Percentiles rank a stretch among this genome's conserved stretches.
Evolutionary conservation across 2,113 vertebrate species (phyloP).

Genomic region (Oceanites oceanicus): DNA sequence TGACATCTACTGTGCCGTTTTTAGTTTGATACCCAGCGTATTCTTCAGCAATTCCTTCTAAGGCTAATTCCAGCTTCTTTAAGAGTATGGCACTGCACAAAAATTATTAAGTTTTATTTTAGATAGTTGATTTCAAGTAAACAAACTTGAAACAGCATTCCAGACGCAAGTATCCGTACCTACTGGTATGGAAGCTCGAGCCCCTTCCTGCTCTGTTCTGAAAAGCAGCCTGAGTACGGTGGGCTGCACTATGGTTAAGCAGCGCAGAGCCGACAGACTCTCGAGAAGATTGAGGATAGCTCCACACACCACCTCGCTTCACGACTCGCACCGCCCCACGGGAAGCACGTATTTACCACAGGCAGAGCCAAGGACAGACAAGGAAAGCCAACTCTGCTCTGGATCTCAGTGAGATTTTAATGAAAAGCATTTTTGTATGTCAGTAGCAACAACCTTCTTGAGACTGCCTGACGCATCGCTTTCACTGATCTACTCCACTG

Average conservation of each 20-base stretch:
- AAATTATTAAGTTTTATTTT: not conserved
- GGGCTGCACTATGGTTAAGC: not conserved
- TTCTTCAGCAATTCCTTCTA: not conserved
- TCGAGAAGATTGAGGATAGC: not conserved
- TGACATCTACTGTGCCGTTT: not conserved
- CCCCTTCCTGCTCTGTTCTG: not conserved
- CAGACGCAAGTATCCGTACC: fast-evolving
- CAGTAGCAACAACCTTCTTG: not conserved
- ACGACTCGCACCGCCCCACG: fast-evolving
- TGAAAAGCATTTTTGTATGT: not conserved
- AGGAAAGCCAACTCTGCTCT: not conserved
- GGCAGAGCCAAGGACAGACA: not conserved
- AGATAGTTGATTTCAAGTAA: not conserved
- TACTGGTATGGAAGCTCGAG: fast-evolving
- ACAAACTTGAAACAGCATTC: not conserved
- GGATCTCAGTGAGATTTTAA: not conserved
- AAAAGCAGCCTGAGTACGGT: fast-evolving
- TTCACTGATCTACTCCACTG: not conserved
- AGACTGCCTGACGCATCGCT: not conserved
- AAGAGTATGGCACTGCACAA: not conserved
- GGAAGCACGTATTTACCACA: not conserved
- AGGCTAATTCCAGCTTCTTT: not conserved
- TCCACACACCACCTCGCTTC: not conserved
- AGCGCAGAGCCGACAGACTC: not conserved
- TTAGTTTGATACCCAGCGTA: fast-evolving